Percentiles rank a stretch among this genome's conserved stretches.
These are phyloP conservation scores for Phanerotoma sp. DNA, from an alignment of 2,888 invertebrate species.

Conservation along the genomic window DNA sequence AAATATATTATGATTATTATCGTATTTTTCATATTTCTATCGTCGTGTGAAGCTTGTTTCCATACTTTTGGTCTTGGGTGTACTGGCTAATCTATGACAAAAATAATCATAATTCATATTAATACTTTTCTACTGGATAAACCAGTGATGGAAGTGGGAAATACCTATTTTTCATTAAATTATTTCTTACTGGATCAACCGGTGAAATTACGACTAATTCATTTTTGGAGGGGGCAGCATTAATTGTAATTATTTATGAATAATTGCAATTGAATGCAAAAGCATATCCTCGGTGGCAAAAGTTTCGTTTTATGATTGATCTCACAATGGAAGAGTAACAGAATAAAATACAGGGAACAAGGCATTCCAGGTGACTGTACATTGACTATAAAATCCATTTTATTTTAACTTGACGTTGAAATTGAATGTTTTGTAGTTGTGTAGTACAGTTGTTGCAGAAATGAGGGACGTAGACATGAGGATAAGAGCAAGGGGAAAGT, in stretches of 20 bases:
- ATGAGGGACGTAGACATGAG: slow-evolving; percentile 41
- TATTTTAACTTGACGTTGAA: slow-evolving; percentile 64
- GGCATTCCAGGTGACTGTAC: slow-evolving; percentile 41
- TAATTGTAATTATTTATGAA: background rate
- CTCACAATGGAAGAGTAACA: slow-evolving; percentile 36
- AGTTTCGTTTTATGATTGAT: slow-evolving; percentile 53
- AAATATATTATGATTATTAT: background rate
- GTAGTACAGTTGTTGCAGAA: slow-evolving; percentile 40
- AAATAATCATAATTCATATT: no score
- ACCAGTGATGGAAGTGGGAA: no score
- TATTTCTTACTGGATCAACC: no score
- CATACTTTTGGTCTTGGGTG: no score
- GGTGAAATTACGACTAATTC: no score
- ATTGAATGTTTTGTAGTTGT: slow-evolving; percentile 64
- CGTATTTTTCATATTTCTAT: no score
- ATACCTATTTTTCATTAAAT: no score
- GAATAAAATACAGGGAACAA: slow-evolving; percentile 14
- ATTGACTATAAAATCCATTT: slow-evolving; percentile 63
- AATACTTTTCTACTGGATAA: no score
- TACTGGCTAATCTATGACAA: no score
- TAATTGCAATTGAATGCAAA: background rate
- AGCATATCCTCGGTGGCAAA: background rate
- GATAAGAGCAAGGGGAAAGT: background rate
- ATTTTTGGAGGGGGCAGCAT: background rate
- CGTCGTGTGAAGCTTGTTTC: no score